These are phyloP conservation scores for Decapterus maruadsi DNA, from an alignment of 2,797 vertebrate species.

Conservation along the genomic window DNA sequence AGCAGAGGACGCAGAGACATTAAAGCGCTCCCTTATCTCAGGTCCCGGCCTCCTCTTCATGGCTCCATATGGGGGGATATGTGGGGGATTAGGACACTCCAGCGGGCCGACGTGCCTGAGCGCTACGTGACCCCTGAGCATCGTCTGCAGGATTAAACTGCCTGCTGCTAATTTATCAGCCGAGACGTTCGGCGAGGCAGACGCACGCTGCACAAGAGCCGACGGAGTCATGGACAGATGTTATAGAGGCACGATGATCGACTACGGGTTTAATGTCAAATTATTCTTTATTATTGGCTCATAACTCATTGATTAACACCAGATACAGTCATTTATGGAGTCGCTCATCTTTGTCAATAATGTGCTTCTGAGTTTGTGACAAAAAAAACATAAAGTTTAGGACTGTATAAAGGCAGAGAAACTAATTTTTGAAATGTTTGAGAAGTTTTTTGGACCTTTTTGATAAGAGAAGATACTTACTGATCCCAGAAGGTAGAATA, in stretches of 20 bases:
- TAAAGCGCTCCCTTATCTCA: conserved; percentile 34
- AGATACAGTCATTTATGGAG: background rate
- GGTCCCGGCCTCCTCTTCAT: background rate
- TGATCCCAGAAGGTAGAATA: too few relatives aligned
- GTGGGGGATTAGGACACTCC: conserved; percentile 49
- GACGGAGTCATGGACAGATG: background rate
- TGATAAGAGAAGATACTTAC: background rate
- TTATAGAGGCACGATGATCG: background rate
- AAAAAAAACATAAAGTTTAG: too few relatives aligned
- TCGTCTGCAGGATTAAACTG: conserved; percentile 38
- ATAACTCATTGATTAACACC: background rate
- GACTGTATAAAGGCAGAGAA: background rate
- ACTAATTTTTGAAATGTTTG: background rate
- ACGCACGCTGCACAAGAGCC: conserved; percentile 4
- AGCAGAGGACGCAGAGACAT: background rate
- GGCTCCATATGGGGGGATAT: conserved; percentile 33
- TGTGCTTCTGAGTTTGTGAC: too few relatives aligned
- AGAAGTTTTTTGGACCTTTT: background rate
- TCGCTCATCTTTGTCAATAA: background rate
- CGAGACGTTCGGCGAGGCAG: conserved; percentile 22
- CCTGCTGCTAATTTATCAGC: conserved; percentile 49
- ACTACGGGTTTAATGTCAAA: background rate
- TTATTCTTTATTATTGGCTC: background rate
- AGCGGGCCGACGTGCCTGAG: conserved; percentile 15
- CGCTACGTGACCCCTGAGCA: conserved; percentile 47